Base-by-base conservation (phyloP, 2,888 invertebrate species). In the Tenthredo distinguenda region DNA sequence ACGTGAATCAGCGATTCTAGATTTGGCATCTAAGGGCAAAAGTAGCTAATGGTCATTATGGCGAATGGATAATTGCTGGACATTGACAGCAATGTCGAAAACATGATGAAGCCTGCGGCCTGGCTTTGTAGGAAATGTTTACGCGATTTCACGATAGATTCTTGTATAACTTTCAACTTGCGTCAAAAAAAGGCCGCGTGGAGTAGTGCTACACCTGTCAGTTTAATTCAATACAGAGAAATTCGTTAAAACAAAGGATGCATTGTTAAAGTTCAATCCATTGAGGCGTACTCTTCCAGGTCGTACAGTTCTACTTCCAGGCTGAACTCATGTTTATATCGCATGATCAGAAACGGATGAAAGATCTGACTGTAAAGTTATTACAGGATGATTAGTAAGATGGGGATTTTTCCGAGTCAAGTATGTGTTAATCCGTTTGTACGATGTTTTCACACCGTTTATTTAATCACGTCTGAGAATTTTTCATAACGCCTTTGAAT, bases 1-100 rank as follows among this genome's bases (percentile, higher is more conserved):
- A 99, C 97, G 93, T 99, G 98, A 2, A 98, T 95, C 89, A 98
- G 96, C 0, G 96, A 89, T 21, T 87, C 86, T 15, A 93, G 86
- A 12, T 90, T 88, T 40, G 89, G 85, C 37, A 92, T 84, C 93
- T 93, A 86, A 5, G 87, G 86, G 87, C 5, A 55, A 50, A 50
- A 77, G 21, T 77, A 7, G 47, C 50, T 0, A 15, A 34, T 50
- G 10, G 3, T 43, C 9, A 77, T 50, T 50, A n/a, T 18, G 10
- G 15, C 12, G 12, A 18, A 18, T 18, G 4, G 18, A 34, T 31
- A 18, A 68, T 68, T 68, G 34, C 26, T 68, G 4, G 0, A 18
- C 18, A 62, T 26, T 55, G n/a, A n/a, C 18, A n/a, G 26, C 4
- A 10, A 62, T 62, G 7, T 62, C 26, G 26, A 12, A 26, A 62